These are phyloP conservation scores for Drosophila repletoides DNA, from an alignment of 1,140 invertebrate genomes.

Conservation along the genomic window DNA sequence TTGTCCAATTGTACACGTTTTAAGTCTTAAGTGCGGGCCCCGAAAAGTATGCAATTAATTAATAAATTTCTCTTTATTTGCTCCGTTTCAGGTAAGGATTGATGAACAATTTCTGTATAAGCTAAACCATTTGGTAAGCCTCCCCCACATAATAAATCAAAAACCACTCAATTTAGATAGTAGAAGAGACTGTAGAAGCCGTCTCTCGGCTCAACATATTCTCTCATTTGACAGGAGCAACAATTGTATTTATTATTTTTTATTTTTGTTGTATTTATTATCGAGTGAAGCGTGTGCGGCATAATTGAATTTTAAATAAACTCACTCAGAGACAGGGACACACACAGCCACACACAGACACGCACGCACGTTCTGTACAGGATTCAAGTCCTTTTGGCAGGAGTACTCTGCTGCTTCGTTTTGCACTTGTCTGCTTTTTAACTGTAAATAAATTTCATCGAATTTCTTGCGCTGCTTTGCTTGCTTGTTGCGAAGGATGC, in stretches of 20 bases:
- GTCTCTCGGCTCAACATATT: neutral
- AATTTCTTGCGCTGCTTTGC: conserved; percentile 55
- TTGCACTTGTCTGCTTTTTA: conserved; percentile 68
- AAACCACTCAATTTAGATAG: neutral
- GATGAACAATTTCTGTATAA: conserved; percentile 81
- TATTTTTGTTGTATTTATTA: conserved; percentile 1
- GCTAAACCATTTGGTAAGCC: conserved; percentile 81
- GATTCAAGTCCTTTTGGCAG: conserved; percentile 29
- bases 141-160: neutral
- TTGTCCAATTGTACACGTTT: conserved; percentile 45
- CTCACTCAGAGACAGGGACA: conserved; percentile 18
- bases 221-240: conserved; percentile 31
- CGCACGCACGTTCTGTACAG: conserved; percentile 22
- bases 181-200: neutral
- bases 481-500: conserved; percentile 22
- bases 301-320: conserved; percentile 83
- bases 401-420: conserved; percentile 13
- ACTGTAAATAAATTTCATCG: conserved; percentile 81
- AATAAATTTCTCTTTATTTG: conserved; percentile 39
- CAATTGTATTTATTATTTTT: conserved; percentile 28
- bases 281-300: conserved; percentile 11
- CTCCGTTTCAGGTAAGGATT: conserved; percentile 80
- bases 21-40: conserved; percentile 41
- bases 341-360: conserved; percentile 13
- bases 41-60: conserved; percentile 7